Evolutionary conservation across 2,888 invertebrate genomes (phyloP), one percentile per base, ranked within the genome.

Genomic region (Drosophila lacicola): DNA sequence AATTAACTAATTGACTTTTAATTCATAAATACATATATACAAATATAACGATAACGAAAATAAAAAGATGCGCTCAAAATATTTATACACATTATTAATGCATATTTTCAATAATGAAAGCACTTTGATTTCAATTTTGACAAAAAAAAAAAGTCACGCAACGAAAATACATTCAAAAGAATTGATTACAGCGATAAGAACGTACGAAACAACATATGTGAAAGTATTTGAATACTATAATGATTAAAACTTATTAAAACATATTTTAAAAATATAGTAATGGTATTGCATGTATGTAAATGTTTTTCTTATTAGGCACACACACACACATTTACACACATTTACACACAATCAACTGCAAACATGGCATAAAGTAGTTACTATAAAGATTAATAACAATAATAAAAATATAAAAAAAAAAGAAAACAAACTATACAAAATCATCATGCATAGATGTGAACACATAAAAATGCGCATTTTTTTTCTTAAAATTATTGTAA

Each of bases 401-500:
- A 29, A 46, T 13, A 55, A 36, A 42, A 36, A 14, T 44, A 21
- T 2, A 9, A 4, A 29, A 46, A 44, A 44, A 17, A 39, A 50
- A 45, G 44, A 17, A 17, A 17, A 17, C 17, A 0, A 3, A 41
- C n/a, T 55, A 44, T 21, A 60, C 34, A 37, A 60, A 64, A 47
- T 61, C 49, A 74, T 53, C 50, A 62, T 51, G 45, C 54, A 78
- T 65, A 57, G 33, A 65, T 62, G 45, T 64, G 50, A 45, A 70
- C 50, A 70, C 50, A 41, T 50, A 37, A 49, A 54, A 72, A 67
- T 58, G 71, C 58, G 63, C 73, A 78, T 78, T 80, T 82, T 85
- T 85, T 88, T 82, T 85, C 82, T 84, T 78, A 49, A 62, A 74
- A 67, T 68, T 77, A 85, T 82, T 75, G 88, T 82, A 82, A 82